Evolutionary conservation across 2,888 invertebrate species (phyloP), one percentile per base, ranked within the genome.

Genomic region (Campoplex nolae): DNA sequence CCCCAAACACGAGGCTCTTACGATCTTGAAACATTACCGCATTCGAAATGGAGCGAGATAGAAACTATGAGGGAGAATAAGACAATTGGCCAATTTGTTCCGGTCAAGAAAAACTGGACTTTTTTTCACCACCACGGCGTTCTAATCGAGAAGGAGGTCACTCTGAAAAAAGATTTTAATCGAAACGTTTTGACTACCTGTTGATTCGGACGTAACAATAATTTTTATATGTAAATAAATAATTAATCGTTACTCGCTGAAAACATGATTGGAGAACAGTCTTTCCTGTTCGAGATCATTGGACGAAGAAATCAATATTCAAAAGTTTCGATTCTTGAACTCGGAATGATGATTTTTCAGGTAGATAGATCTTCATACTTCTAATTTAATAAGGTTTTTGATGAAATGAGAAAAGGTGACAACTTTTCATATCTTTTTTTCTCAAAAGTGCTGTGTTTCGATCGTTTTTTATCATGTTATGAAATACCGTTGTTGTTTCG

Each of bases 51-150:
- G 58, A 67, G 48, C 62, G 48, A 58, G 74, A 51, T 13, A 74
- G 65, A 73, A 54, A 42, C 16, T 62, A 6, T 9, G 68, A 54
- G 54, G 54, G 23, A 38, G 1, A 82, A 74, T 48, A 28, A 58
- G 16, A 80, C 70, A 78, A 76, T 70, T 32, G 68, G 48, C 70
- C 76, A 83, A 80, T 79, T 86, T 71, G 79, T 79, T 76, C 56
- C 54, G 79, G 86, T 76, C 79, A 83, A 54, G 62, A 35, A 75
- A 71, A 62, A 38, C 68, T n/a, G 11, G n/a, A 71, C 62, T 54
- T 56, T 28, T 16, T 18, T 18, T 18, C 18, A 4, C 18, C 51
- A 6, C 51, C 23, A 9, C 77, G 76, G 71, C 35, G 71, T 3
- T 32, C 18, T 42, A 8, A 65, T 65, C 23, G 28, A n/a, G 35